Evolutionary conservation across 2,888 invertebrate species (phyloP).

Genomic region (Rhimphoctona megacephalus): DNA sequence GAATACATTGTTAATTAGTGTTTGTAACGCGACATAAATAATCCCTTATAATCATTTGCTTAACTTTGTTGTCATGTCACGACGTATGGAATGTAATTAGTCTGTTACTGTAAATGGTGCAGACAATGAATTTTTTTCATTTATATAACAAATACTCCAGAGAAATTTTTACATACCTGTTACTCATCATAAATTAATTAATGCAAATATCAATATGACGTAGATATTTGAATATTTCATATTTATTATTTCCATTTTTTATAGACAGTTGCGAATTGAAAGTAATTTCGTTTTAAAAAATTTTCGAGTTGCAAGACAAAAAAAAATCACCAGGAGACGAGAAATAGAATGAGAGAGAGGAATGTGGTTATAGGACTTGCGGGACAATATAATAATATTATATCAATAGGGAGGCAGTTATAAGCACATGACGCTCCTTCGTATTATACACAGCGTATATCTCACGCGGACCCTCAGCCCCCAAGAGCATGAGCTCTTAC

Average conservation of each 20-base stretch:
- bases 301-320: neutral
- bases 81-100: too few species aligned
- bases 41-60: neutral
- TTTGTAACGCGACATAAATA: slow-evolving; percentile 7
- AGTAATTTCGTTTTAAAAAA: slow-evolving; percentile 15
- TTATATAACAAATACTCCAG: neutral
- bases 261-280: neutral
- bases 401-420: slow-evolving; percentile 82
- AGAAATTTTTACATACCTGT: neutral
- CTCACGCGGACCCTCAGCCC: slow-evolving; percentile 33
- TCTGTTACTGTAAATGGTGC: neutral
- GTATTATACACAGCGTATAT: slow-evolving; percentile 79
- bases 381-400: slow-evolving; percentile 81
- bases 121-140: neutral
- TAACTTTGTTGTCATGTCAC: neutral
- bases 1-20: neutral
- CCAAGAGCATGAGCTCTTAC: slow-evolving; percentile 56
- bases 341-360: slow-evolving; percentile 40
- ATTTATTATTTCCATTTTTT: neutral
- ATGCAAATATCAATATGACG: neutral
- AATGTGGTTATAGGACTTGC: slow-evolving; percentile 67
- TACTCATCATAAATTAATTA: too few species aligned
- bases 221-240: neutral
- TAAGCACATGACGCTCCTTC: slow-evolving; percentile 82
- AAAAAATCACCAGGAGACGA: neutral